phyloP scores from a whole-genome alignment of 92 coral and sea anemone species.

The Porites divaricata region DNA sequence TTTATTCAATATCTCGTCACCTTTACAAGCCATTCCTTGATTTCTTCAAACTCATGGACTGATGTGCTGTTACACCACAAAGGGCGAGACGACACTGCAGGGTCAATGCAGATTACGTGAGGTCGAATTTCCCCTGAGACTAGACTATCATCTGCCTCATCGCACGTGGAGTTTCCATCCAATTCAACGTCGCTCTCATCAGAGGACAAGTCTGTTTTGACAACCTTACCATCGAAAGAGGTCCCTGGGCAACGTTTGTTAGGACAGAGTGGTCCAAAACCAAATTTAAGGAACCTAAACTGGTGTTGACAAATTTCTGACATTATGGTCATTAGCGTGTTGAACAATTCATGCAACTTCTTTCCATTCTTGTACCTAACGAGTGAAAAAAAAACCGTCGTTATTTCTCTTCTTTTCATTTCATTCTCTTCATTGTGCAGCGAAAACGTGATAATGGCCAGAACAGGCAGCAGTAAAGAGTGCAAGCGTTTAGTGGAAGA shows the following conservation, averaged over 20 bases:
- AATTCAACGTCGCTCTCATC: conserved; percentile 59
- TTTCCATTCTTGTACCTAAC: conserved; percentile 51
- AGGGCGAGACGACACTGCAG: conserved; percentile 51
- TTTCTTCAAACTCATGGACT: conserved; percentile 66
- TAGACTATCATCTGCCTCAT: background rate
- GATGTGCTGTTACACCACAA: conserved; percentile 74
- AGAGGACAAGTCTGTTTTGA: conserved; percentile 49
- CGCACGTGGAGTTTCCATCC: conserved; percentile 22
- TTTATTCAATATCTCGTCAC: background rate
- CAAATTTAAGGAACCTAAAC: conserved; percentile 70
- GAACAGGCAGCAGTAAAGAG: no score
- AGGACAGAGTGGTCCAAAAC: conserved; percentile 74
- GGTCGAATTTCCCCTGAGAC: conserved; percentile 11
- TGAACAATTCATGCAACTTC: conserved; percentile 52
- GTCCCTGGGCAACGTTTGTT: conserved; percentile 76
- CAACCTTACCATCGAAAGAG: conserved; percentile 43
- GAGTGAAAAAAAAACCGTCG: background rate
- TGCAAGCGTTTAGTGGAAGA: no score
- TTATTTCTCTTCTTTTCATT: background rate
- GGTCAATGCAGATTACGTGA: conserved; percentile 71
- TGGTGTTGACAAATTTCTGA: conserved; percentile 69
- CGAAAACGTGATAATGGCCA: no score
- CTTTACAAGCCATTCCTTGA: conserved; percentile 43
- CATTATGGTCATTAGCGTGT: conserved; percentile 38
- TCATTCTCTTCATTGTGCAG: no score